Conservation (phyloP, 1,140 invertebrate genomes). For the Dinoponera quadriceps region DNA sequence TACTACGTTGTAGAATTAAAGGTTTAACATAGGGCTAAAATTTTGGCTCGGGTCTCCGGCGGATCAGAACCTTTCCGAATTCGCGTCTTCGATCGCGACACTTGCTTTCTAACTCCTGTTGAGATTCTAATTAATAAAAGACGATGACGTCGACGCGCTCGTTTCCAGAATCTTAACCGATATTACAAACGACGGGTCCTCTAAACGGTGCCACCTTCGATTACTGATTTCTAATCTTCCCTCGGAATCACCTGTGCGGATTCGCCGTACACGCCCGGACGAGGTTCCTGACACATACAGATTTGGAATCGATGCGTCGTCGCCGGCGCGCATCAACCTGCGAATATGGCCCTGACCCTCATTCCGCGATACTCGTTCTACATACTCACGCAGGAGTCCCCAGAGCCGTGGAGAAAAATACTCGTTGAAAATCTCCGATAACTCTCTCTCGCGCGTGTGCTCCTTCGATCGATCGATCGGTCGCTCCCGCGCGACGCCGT, state of each 20-base stretch:
- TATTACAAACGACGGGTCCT: neutral
- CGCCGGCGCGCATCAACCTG: neutral
- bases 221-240: slow-evolving; percentile 44
- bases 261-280: neutral
- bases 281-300: neutral
- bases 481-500: too few species aligned
- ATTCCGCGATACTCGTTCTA: slow-evolving; percentile 5
- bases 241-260: too few species aligned
- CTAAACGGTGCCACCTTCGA: slow-evolving; percentile 42
- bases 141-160: neutral
- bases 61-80: too few species aligned
- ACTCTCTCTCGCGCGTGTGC: neutral
- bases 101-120: too few species aligned
- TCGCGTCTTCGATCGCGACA: too few species aligned
- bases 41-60: too few species aligned
- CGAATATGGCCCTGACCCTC: neutral
- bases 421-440: neutral
- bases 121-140: too few species aligned
- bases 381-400: neutral
- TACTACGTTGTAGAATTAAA: too few species aligned
- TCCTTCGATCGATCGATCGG: neutral
- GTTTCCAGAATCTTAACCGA: neutral
- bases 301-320: neutral
- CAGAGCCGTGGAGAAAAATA: neutral
- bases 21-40: too few species aligned